These are phyloP conservation scores for Drosophila truncata DNA, from an alignment of 1,140 invertebrate genomes.

Conservation along the genomic window DNA sequence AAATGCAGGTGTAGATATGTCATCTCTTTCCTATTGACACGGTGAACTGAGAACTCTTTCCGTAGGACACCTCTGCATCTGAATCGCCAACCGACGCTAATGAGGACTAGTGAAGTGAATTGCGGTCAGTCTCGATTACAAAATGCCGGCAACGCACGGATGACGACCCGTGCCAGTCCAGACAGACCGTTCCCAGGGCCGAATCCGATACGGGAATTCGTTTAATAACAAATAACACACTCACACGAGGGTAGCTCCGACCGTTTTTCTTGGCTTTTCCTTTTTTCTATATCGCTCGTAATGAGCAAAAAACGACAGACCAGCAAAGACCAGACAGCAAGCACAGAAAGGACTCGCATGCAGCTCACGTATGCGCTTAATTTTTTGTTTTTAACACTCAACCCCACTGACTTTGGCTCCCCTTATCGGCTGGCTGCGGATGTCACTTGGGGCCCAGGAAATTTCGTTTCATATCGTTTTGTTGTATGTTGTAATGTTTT, in stretches of 20 bases:
- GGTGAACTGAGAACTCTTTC: conserved; percentile 17
- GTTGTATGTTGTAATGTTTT: conserved; percentile 18
- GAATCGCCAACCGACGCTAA: conserved; percentile 34
- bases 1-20: conserved; percentile 29
- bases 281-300: conserved; percentile 53
- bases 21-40: conserved; percentile 58
- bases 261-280: conserved; percentile 36
- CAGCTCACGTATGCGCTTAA: conserved; percentile 78
- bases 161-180: conserved; percentile 34
- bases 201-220: conserved; percentile 44
- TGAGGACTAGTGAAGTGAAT: conserved; percentile 53
- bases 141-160: conserved; percentile 59
- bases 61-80: conserved; percentile 5
- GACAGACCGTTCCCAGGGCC: conserved; percentile 33
- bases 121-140: conserved; percentile 81
- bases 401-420: conserved; percentile 18
- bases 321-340: conserved; percentile 37
- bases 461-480: conserved; percentile 17
- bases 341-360: conserved; percentile 48
- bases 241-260: conserved; percentile 64
- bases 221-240: conserved; percentile 71
- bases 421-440: conserved; percentile 35
- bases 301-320: conserved; percentile 72
- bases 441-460: conserved; percentile 58
- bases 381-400: conserved; percentile 76